phyloP scores from a whole-genome alignment of 2,113 vertebrate genomes.

The Puntigrus tetrazona region DNA sequence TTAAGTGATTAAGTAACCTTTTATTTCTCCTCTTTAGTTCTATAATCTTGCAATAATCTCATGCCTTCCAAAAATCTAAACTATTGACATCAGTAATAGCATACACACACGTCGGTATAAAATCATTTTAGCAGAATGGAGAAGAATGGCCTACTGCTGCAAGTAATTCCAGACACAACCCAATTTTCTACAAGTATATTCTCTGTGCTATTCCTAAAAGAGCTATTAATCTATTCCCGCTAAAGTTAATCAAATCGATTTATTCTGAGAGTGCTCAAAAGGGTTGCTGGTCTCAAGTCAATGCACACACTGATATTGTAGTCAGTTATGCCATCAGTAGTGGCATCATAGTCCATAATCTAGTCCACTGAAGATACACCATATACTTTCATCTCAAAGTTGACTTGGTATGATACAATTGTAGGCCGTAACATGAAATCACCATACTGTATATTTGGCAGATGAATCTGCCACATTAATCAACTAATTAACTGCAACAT shows the following conservation, averaged over 20 bases:
- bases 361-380: neutral
- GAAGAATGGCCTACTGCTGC: slow-evolving; percentile 1
- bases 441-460: neutral
- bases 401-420: neutral
- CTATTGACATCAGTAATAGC: neutral
- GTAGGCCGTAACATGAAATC: neutral
- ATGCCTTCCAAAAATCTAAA: neutral
- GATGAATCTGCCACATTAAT: neutral
- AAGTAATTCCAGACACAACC: slow-evolving; percentile 20
- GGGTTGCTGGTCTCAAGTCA: slow-evolving; percentile 7
- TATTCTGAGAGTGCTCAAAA: slow-evolving; percentile 20
- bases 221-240: slow-evolving; percentile 2
- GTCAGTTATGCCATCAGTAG: neutral
- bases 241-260: slow-evolving; percentile 26
- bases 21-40: neutral
- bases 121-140: neutral
- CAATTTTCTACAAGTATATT: slow-evolving; percentile 31
- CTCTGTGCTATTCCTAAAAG: slow-evolving; percentile 11
- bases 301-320: neutral
- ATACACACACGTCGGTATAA: neutral
- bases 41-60: neutral
- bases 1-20: neutral
- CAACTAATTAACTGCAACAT: too few species aligned
- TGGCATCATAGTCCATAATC: neutral
- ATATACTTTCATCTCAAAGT: neutral